phyloP scores from a whole-genome alignment of 2,888 invertebrate species.

The Amorpha juglandis region DNA sequence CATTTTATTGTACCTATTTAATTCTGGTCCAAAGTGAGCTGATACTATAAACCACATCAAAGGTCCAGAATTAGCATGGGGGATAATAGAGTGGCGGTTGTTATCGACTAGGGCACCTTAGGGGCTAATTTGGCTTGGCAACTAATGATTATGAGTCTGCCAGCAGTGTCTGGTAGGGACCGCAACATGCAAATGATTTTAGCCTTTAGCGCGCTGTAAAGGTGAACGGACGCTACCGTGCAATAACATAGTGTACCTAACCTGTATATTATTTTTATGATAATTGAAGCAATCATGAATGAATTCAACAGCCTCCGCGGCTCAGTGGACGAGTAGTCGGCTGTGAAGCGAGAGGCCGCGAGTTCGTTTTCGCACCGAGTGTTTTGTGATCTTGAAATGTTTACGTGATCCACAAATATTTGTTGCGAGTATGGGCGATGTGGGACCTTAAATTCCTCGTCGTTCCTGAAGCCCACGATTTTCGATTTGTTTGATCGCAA shows the following conservation, averaged over 20 bases:
- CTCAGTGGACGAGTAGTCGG: too few relatives aligned
- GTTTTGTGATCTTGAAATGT: too few relatives aligned
- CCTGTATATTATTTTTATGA: constrained; percentile 30
- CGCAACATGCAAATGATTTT: constrained; percentile 81
- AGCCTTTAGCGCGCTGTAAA: constrained; percentile 66
- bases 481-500: too few relatives aligned
- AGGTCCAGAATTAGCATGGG: constrained; percentile 78
- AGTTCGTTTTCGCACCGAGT: too few relatives aligned
- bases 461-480: too few relatives aligned
- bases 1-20: constrained; percentile 48
- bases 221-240: constrained; percentile 32
- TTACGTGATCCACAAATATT: too few relatives aligned
- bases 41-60: constrained; percentile 74
- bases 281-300: neutral
- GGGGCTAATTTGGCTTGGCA: constrained; percentile 79
- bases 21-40: constrained; percentile 42
- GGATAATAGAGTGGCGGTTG: constrained; percentile 78
- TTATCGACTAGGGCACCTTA: constrained; percentile 76
- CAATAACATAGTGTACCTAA: constrained; percentile 34
- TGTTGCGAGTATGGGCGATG: too few relatives aligned
- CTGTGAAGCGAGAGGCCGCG: too few relatives aligned
- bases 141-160: constrained; percentile 77
- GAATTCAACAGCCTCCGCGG: too few relatives aligned
- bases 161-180: constrained; percentile 59
- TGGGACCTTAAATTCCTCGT: too few relatives aligned